Percentiles rank a stretch among this genome's conserved stretches.
phyloP scores from a whole-genome alignment of 2,888 invertebrate species.

The Coenonympha arcania region DNA sequence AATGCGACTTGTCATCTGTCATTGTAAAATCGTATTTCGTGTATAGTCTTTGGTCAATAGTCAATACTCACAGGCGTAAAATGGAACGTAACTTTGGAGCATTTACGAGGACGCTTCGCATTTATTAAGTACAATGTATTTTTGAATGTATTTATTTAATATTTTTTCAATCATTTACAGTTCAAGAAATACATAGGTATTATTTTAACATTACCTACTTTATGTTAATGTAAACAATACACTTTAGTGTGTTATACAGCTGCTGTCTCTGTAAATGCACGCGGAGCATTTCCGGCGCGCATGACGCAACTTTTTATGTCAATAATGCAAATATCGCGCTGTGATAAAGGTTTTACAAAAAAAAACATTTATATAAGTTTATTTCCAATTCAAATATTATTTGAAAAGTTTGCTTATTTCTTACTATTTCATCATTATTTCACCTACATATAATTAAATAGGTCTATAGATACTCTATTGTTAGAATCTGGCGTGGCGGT shows the following conservation, averaged over 20 bases:
- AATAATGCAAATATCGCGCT: not conserved
- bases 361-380: not conserved
- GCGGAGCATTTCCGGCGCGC: conserved; percentile 1
- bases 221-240: too few species aligned
- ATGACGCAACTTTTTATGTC: conserved; percentile 8
- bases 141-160: not conserved
- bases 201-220: not conserved
- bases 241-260: too few species aligned
- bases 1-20: too few species aligned
- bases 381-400: not conserved
- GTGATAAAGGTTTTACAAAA: not conserved
- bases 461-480: too few species aligned
- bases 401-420: not conserved
- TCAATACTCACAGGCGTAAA: too few species aligned
- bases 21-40: too few species aligned
- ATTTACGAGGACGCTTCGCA: not conserved
- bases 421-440: conserved; percentile 36
- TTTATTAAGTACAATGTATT: not conserved
- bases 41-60: too few species aligned
- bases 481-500: conserved; percentile 39
- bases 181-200: not conserved
- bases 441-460: conserved; percentile 24
- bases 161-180: not conserved
- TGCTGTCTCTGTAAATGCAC: conserved; percentile 1
- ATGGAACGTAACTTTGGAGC: not conserved